Evolutionary conservation across 2,113 vertebrate genomes (phyloP).

Genomic region (Dicentrarchus labrax): DNA sequence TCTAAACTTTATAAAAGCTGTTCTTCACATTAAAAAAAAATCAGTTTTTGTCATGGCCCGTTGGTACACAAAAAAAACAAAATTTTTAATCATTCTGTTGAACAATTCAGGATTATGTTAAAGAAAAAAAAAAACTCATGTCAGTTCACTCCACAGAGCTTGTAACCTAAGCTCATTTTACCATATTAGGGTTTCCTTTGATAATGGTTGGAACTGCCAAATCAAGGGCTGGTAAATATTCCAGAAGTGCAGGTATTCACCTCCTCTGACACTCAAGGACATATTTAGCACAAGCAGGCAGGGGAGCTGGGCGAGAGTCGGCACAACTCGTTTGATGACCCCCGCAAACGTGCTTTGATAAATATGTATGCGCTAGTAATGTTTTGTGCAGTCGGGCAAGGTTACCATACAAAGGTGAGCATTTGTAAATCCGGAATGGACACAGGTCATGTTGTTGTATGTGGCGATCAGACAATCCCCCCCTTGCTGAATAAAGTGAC

Average conservation of each 20-base stretch:
- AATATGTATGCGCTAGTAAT: slow-evolving; percentile 69
- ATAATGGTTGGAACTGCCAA: slow-evolving; percentile 62
- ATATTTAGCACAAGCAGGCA: slow-evolving; percentile 29
- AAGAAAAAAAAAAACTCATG: slow-evolving; percentile 17
- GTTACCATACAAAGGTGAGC: slow-evolving; percentile 63
- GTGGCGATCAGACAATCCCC: slow-evolving; percentile 12
- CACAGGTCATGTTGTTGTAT: slow-evolving; percentile 44
- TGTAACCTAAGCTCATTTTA: slow-evolving; percentile 47
- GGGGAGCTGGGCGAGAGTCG: slow-evolving; percentile 28
- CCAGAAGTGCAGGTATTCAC: slow-evolving; percentile 59
- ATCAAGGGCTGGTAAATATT: slow-evolving; percentile 59
- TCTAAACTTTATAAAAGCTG: slow-evolving; percentile 34
- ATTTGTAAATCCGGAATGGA: slow-evolving; percentile 58
- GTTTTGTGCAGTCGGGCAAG: slow-evolving; percentile 55
- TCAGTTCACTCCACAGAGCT: slow-evolving; percentile 4
- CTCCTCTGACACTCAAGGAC: slow-evolving; percentile 69
- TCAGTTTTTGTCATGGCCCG: neutral
- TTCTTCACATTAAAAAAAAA: neutral
- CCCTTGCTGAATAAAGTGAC: slow-evolving; percentile 34
- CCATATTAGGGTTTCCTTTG: slow-evolving; percentile 64
- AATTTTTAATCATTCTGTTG: slow-evolving; percentile 39
- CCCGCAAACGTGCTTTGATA: slow-evolving; percentile 62
- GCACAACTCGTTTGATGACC: slow-evolving; percentile 44
- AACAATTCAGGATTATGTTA: slow-evolving; percentile 37
- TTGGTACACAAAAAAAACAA: slow-evolving; percentile 4